Base-by-base conservation (phyloP, 1,140 invertebrate genomes). In the Ostrea edulis region DNA sequence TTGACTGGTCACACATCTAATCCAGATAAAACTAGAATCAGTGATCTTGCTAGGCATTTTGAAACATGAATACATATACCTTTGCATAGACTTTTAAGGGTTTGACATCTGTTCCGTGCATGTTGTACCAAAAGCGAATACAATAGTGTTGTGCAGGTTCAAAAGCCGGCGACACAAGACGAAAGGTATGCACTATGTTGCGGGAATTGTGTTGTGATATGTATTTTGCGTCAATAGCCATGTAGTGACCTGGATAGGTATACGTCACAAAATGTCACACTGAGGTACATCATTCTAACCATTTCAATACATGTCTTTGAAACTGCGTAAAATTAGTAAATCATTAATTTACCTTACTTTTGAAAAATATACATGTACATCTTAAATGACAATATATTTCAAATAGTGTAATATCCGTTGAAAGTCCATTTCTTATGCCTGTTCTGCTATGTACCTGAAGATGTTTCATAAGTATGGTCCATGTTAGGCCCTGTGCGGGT, bases 61-160 rank as follows among this genome's bases (percentile, higher is more conserved):
- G 11, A 8, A 0, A 55, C 20, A 17, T 58, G 17, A 14, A 58
- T 58, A 55, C 17, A 55, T 12, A 55, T 87, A 92, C 92, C 90
- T 92, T 91, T 44, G 89, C 90, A 89, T 91, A 92, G 0, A 92
- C 89, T 14, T 92, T 89, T 1, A 92, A 29, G 12, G 22, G 62
- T 55, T 88, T 84, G 8, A 88, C 84, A 54, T 92, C 88, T 8
- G 0, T 35, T 14, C 92, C 92, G 85, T 90, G 85, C 91, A 92
- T 90, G 22, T 89, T 92, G 68, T 92, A 92, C 92, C 91, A 92
- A 29, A 92, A 92, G 9, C 90, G 65, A 14, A 92, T 58, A 82
- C 92, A 92, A 62, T 91, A 92, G 9, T 88, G 71, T 25, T 85
- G 7, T 8, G 90, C 81, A 0, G 90, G 84, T 22, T 88, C 84